Evolutionary conservation across 2,888 invertebrate species (phyloP).

Genomic region (Metellina segmentata): DNA sequence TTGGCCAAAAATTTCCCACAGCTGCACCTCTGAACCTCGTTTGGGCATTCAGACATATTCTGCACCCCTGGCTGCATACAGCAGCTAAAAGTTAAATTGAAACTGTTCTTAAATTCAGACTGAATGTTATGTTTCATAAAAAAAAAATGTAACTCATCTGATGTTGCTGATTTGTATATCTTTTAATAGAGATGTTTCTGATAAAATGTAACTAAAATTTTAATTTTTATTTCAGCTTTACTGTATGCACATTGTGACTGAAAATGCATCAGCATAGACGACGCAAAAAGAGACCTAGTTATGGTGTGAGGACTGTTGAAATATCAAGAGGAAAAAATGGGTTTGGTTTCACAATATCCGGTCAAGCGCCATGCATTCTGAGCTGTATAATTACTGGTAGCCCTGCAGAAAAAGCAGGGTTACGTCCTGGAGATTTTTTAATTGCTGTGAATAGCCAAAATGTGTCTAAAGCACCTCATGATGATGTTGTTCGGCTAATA

Average conservation of each 20-base stretch:
- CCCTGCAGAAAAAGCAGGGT: constrained; percentile 93
- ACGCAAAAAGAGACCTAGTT: constrained; percentile 87
- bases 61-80: too few relatives aligned
- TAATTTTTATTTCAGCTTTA: constrained; percentile 16
- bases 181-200: not conserved
- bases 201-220: not conserved
- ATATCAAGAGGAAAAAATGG: constrained; percentile 92
- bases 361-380: constrained; percentile 96
- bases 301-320: constrained; percentile 90
- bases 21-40: too few relatives aligned
- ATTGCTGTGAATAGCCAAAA: constrained; percentile 94
- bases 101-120: too few relatives aligned
- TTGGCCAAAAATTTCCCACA: too few relatives aligned
- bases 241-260: not conserved
- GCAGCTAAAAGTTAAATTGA: too few relatives aligned
- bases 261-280: constrained; percentile 82
- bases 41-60: too few relatives aligned
- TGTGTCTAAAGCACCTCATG: constrained; percentile 95
- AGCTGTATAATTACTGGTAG: constrained; percentile 94
- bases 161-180: not conserved
- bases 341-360: constrained; percentile 98
- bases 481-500: constrained; percentile 94
- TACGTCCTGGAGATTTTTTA: constrained; percentile 94
- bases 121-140: too few relatives aligned
- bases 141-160: too few relatives aligned